phyloP scores from a whole-genome alignment of 1,140 invertebrate species.

The Asobara japonica region DNA sequence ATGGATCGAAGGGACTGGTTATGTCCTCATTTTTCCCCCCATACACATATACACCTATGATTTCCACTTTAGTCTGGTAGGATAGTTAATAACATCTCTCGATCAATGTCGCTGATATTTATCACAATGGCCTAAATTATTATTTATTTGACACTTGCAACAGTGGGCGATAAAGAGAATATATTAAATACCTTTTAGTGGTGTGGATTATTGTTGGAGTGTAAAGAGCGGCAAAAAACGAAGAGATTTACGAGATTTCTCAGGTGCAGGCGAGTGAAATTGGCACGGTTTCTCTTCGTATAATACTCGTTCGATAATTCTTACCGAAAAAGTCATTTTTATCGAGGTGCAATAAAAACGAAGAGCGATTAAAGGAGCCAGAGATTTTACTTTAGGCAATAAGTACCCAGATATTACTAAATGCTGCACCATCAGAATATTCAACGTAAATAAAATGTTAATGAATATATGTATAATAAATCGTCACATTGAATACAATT shows the following conservation, averaged over 20 bases:
- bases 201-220: neutral
- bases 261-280: neutral
- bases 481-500: neutral
- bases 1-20: neutral
- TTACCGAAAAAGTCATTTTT: slow-evolving; percentile 4
- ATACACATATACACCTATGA: neutral
- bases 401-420: neutral
- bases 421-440: no score
- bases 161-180: neutral
- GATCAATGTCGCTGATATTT: neutral
- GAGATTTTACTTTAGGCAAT: neutral
- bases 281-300: neutral
- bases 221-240: neutral
- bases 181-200: neutral
- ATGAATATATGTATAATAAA: neutral
- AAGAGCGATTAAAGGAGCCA: slow-evolving; percentile 6
- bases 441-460: neutral
- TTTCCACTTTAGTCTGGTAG: neutral
- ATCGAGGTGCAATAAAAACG: slow-evolving; percentile 11
- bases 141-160: neutral
- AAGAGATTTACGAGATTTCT: slow-evolving; percentile 1
- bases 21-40: neutral
- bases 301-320: neutral
- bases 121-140: neutral
- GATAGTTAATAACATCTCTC: neutral